Conservation (phyloP, 2,797 vertebrate species). For the Phoxinus dragarum region DNA sequence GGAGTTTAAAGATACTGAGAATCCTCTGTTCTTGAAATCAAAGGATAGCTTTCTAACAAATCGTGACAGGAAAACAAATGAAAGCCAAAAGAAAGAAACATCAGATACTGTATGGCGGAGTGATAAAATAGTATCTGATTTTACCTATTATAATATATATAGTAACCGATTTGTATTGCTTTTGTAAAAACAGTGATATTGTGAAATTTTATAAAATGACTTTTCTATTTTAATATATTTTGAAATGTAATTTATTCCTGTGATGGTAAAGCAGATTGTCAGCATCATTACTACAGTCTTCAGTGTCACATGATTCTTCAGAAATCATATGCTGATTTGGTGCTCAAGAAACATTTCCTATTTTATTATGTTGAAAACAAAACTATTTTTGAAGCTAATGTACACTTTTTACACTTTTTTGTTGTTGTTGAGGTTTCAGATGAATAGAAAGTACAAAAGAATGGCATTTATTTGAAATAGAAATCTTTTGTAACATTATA, state of each 20-base stretch:
- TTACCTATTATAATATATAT: not conserved
- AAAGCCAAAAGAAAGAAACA: slow-evolving; percentile 17
- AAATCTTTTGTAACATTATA: not conserved
- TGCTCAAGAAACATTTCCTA: not conserved
- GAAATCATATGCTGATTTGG: not conserved
- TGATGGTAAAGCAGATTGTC: not conserved
- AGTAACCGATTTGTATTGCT: not conserved
- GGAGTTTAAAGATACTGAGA: slow-evolving; percentile 11
- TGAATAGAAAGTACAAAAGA: not conserved
- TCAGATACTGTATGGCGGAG: not conserved
- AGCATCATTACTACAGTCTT: not conserved
- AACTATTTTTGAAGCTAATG: not conserved
- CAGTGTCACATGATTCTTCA: not conserved
- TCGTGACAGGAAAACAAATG: slow-evolving; percentile 27
- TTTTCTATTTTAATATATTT: not conserved
- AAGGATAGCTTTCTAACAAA: slow-evolving; percentile 37
- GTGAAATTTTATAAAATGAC: not conserved
- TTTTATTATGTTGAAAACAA: not conserved
- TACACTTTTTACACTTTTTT: not conserved
- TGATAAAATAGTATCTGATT: not conserved
- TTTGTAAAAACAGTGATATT: too few species aligned
- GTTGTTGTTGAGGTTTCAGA: not conserved
- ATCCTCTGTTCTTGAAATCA: slow-evolving; percentile 28
- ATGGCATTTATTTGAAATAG: not conserved
- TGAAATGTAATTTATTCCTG: not conserved